These are phyloP conservation scores for Ametastegia equiseti DNA, from an alignment of 2,888 invertebrate genomes.

Conservation along the genomic window DNA sequence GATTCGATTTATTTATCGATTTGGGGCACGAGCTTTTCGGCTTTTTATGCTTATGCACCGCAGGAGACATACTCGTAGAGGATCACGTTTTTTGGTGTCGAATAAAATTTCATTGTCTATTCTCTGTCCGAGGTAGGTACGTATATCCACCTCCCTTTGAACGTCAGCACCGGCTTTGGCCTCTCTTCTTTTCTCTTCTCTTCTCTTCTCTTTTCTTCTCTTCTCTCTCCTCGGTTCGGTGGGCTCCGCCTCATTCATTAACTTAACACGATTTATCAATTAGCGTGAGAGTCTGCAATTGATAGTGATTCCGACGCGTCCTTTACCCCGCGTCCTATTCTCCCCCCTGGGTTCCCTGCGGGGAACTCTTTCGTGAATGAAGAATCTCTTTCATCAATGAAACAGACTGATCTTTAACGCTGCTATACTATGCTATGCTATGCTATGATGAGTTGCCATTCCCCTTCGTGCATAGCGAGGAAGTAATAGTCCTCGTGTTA, in stretches of 20 bases:
- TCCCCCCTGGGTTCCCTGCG: constrained; percentile 45
- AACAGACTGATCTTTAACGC: constrained; percentile 9
- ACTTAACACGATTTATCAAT: constrained; percentile 76
- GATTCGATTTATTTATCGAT: not conserved
- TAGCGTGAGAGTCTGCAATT: constrained; percentile 75
- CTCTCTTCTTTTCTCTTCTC: constrained; percentile 31
- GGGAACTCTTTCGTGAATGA: constrained; percentile 19
- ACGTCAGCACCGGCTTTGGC: constrained; percentile 2
- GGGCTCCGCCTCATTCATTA: constrained; percentile 71
- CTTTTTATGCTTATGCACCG: not conserved
- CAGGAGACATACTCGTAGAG: not conserved
- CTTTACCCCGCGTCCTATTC: constrained; percentile 56
- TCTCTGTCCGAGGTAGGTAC: not conserved
- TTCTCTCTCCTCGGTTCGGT: constrained; percentile 55
- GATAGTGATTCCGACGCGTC: constrained; percentile 71
- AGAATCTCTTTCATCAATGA: constrained; percentile 16
- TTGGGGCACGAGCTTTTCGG: not conserved
- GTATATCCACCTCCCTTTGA: not conserved
- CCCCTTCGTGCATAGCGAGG: not conserved
- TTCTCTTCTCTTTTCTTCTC: too few species aligned
- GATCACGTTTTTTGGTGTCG: not conserved
- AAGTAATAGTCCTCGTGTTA: too few species aligned
- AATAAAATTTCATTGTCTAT: not conserved
- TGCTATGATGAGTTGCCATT: too few species aligned
- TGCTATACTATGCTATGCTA: too few species aligned